Evolutionary conservation across 2,888 invertebrate species (phyloP).

Genomic region (Tetramorium bicarinatum): DNA sequence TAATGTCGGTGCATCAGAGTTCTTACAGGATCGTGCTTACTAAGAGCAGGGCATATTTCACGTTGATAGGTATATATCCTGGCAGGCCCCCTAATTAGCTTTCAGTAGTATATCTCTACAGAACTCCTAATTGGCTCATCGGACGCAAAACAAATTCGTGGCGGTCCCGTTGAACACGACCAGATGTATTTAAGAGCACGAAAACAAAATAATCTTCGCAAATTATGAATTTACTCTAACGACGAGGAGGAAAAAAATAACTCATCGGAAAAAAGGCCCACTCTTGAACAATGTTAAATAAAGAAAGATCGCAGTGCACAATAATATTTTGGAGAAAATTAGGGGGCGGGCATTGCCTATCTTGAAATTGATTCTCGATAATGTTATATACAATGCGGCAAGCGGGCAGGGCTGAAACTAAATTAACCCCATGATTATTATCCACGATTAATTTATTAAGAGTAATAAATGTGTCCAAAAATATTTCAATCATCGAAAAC

Average conservation of each 20-base stretch:
- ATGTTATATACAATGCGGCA: slow-evolving; percentile 39
- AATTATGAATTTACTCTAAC: slow-evolving; percentile 17
- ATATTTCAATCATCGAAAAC: slow-evolving; percentile 70
- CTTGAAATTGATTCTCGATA: slow-evolving; percentile 29
- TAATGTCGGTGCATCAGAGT: slow-evolving; percentile 32
- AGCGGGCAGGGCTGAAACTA: slow-evolving; percentile 48
- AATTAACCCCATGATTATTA: slow-evolving; percentile 71
- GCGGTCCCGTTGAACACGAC: slow-evolving; percentile 28
- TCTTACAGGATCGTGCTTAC: slow-evolving; percentile 21
- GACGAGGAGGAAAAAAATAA: not conserved
- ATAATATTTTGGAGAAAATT: slow-evolving; percentile 35
- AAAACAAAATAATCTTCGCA: slow-evolving; percentile 15
- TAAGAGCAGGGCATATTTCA: slow-evolving; percentile 29
- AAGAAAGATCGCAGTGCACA: not conserved
- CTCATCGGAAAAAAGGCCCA: not conserved
- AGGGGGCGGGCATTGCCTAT: not conserved
- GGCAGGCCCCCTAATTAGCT: slow-evolving; percentile 35
- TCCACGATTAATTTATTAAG: slow-evolving; percentile 75
- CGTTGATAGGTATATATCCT: slow-evolving; percentile 40
- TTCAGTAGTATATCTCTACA: slow-evolving; percentile 38
- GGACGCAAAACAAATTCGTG: slow-evolving; percentile 38
- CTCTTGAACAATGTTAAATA: slow-evolving; percentile 9
- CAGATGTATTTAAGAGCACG: slow-evolving; percentile 11
- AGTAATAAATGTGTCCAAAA: slow-evolving; percentile 61
- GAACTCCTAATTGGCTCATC: slow-evolving; percentile 39